phyloP scores from a whole-genome alignment of 2,113 vertebrate species.

The Passer montanus region DNA sequence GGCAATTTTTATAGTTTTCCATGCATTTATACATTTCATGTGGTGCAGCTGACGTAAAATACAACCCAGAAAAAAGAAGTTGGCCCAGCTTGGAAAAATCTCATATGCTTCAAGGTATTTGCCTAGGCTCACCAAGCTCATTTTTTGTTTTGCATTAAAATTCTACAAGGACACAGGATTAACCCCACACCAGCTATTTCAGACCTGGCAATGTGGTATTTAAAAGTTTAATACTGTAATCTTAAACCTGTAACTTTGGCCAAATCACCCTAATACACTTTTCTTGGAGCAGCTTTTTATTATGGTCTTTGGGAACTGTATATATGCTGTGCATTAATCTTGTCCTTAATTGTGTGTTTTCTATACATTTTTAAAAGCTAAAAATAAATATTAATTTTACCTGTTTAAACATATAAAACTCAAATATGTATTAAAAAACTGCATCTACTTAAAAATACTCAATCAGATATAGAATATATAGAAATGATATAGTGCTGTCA shows the following conservation, averaged over 20 bases:
- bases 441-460: neutral
- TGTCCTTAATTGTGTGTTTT: neutral
- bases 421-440: neutral
- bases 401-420: neutral
- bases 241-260: neutral
- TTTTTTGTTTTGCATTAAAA: slow-evolving; percentile 50
- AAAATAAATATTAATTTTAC: neutral
- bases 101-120: slow-evolving; percentile 37
- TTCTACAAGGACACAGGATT: neutral
- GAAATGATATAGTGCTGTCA: neutral
- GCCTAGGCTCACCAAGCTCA: neutral
- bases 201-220: neutral
- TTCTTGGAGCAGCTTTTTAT: neutral
- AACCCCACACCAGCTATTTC: neutral
- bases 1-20: slow-evolving; percentile 37
- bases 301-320: neutral
- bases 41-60: neutral
- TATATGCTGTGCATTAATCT: neutral
- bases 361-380: neutral
- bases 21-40: slow-evolving; percentile 5
- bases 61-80: slow-evolving; percentile 13
- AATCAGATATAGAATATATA: neutral
- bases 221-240: slow-evolving; percentile 15
- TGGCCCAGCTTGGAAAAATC: slow-evolving; percentile 5
- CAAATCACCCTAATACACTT: neutral